These are phyloP conservation scores for Pardalotus punctatus DNA, from an alignment of 2,113 vertebrate species.

Conservation along the genomic window DNA sequence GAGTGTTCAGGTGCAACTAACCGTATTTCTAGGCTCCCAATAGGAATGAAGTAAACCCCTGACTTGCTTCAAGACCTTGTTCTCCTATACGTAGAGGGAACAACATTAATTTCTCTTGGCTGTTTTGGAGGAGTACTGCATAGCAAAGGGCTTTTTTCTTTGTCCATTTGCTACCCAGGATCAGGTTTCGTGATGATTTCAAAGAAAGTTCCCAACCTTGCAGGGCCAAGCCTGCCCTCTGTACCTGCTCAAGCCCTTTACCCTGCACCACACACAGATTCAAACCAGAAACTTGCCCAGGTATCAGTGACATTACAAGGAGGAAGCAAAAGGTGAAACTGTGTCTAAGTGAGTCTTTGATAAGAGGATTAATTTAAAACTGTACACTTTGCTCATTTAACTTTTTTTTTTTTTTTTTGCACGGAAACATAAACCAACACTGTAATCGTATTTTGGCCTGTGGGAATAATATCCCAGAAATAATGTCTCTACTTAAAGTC, in stretches of 20 bases:
- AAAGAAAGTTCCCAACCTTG: not conserved
- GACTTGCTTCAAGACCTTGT: not conserved
- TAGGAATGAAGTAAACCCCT: not conserved
- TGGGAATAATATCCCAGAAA: slow-evolving; percentile 41
- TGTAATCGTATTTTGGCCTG: slow-evolving; percentile 36
- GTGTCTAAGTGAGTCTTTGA: not conserved
- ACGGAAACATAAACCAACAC: not conserved
- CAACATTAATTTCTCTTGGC: not conserved
- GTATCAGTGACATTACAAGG: not conserved
- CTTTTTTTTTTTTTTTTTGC: not conserved
- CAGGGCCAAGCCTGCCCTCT: not conserved
- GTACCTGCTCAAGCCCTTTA: not conserved
- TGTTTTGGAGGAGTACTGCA: not conserved
- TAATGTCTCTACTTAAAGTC: not conserved
- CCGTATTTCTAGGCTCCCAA: not conserved
- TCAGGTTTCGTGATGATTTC: not conserved
- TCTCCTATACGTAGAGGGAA: not conserved
- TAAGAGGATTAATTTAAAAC: slow-evolving; percentile 23
- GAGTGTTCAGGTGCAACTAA: not conserved
- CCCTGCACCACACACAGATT: not conserved
- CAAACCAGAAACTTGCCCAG: not conserved
- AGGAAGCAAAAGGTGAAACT: not conserved
- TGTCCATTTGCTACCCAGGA: not conserved
- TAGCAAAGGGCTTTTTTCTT: not conserved
- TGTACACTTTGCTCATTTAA: not conserved